Evolutionary conservation across 2,113 vertebrate genomes (phyloP).

Genomic region (Boleophthalmus pectinirostris): DNA sequence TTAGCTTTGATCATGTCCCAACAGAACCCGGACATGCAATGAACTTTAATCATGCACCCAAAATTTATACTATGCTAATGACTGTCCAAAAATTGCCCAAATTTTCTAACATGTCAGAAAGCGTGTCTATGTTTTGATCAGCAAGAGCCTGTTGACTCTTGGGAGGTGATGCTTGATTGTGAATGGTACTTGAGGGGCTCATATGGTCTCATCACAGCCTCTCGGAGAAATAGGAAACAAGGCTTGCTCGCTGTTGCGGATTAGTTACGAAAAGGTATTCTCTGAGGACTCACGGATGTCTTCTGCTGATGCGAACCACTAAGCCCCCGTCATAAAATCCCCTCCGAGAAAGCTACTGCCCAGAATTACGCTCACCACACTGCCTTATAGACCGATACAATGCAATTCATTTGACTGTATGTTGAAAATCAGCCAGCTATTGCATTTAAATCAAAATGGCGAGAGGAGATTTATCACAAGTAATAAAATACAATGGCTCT

Average conservation of each 20-base stretch:
- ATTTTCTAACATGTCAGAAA: background rate
- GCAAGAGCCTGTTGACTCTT: conserved; percentile 24
- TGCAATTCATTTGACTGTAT: conserved; percentile 23
- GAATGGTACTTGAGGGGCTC: conserved; percentile 30
- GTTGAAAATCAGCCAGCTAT: conserved; percentile 37
- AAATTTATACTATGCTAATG: background rate
- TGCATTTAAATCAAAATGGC: conserved; percentile 27
- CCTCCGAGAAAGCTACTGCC: background rate
- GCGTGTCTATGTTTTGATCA: conserved; percentile 8
- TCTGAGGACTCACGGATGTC: background rate
- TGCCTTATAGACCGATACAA: conserved; percentile 21
- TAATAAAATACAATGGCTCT: conserved; percentile 24
- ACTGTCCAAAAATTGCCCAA: background rate
- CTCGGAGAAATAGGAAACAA: background rate
- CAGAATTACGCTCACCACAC: background rate
- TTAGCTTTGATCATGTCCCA: conserved; percentile 51
- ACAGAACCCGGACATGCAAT: conserved; percentile 28
- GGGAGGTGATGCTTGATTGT: conserved; percentile 41
- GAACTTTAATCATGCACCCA: background rate
- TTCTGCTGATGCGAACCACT: conserved; percentile 6
- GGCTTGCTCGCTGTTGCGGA: conserved; percentile 12
- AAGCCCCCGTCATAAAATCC: background rate
- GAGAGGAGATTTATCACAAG: conserved; percentile 27
- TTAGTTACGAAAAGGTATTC: conserved; percentile 17
- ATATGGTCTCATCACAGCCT: conserved; percentile 18